phyloP scores from a whole-genome alignment of 2,113 vertebrate species.

The Dipodomys spectabilis region DNA sequence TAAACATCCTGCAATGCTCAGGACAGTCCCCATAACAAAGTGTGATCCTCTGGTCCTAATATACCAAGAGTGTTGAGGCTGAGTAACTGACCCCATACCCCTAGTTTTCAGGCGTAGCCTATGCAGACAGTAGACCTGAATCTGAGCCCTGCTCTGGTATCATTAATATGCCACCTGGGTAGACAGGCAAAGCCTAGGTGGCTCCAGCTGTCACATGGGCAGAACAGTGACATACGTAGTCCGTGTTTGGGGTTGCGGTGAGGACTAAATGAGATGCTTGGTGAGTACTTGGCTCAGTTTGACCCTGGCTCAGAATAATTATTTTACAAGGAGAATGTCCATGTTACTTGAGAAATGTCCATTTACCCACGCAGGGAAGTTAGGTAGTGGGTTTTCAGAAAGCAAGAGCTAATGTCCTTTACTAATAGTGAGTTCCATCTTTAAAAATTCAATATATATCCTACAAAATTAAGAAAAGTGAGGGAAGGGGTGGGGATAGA shows the following conservation, averaged over 20 bases:
- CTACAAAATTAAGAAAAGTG: background rate
- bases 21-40: background rate
- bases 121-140: background rate
- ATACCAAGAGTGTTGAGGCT: background rate
- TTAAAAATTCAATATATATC: background rate
- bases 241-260: accelerated
- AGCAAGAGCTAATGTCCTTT: background rate
- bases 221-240: background rate
- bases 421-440: background rate
- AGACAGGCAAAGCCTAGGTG: background rate
- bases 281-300: background rate
- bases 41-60: background rate
- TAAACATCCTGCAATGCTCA: background rate
- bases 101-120: background rate
- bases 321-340: accelerated
- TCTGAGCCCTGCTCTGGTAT: background rate
- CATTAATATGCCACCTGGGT: background rate
- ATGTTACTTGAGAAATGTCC: accelerated
- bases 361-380: background rate
- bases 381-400: background rate
- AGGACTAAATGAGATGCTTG: background rate
- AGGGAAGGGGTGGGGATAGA: too few species aligned
- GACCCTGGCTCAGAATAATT: background rate
- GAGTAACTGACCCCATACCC: background rate
- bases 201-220: background rate